Evolutionary conservation across 1,140 invertebrate species (phyloP), one percentile per base, ranked within the genome.

Genomic region (Coptotermes formosanus): DNA sequence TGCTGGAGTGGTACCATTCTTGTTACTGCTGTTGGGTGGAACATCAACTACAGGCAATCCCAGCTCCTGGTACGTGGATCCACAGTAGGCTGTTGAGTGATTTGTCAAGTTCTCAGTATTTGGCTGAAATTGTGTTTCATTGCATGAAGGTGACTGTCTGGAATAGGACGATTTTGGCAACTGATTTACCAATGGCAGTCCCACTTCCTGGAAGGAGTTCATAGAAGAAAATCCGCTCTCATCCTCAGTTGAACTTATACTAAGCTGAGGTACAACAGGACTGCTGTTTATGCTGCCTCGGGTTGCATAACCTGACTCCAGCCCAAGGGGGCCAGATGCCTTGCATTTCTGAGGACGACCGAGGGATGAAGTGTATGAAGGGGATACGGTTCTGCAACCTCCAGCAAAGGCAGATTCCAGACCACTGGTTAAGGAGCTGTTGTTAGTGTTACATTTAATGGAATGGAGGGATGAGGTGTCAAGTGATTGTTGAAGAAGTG

Each of bases 221-320:
- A 96, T 95, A 6, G 95, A 96, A 23, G 95, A 96, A 89, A 96
- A 96, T 23, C 96, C 96, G 88, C 95, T 96, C 89, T 96, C 95
- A 87, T 96, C 95, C 89, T 96, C 95, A 69, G 90, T 92, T 86
- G 92, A 94, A 88, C 92, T 92, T 16, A 92, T 90, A 87, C 93
- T 93, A 86, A 89, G 92, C 82, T 91, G 91, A n/a, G 75, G 75
- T 44, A 82, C 81, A 87, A 90, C 48, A 11, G 48, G 52, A 32
- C 44, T 52, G 30, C 82, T 44, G 25, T 83, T 83, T 55, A 55
- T 21, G 52, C 16, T 55, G 64, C n/a, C 64, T 75, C 25, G 7
- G 4, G 83, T n/a, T 0, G 11, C 4, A 30, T 84, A 84, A 23
- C 44, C 83, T 25, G 25, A 30, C 21, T 30, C 21, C 23, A 32